Conservation (phyloP, 2,113 vertebrate genomes). For the Apteryx owenii region DNA sequence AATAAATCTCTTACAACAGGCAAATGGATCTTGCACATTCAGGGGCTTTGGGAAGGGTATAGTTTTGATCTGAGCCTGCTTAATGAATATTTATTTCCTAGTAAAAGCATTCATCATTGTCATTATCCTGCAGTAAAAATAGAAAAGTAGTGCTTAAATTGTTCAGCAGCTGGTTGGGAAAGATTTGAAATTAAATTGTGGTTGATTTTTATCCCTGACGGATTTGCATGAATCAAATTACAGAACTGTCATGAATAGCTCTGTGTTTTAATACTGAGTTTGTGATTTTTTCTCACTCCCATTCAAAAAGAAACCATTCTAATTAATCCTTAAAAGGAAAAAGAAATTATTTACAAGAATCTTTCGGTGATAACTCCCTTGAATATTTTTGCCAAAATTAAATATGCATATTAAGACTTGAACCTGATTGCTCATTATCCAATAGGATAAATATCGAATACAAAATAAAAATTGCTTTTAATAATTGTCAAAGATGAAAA, state of each 20-base stretch:
- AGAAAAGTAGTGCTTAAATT: conserved; percentile 72
- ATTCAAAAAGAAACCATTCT: conserved; percentile 35
- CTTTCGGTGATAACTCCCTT: neutral
- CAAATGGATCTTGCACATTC: conserved; percentile 42
- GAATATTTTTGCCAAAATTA: neutral
- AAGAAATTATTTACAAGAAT: neutral
- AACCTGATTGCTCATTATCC: neutral
- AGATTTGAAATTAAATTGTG: conserved; percentile 77
- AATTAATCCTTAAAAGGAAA: conserved; percentile 24
- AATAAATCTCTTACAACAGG: conserved; percentile 62
- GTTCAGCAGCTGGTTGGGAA: conserved; percentile 65
- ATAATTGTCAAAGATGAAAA: neutral
- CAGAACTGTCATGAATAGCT: conserved; percentile 18
- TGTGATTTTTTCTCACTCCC: neutral
- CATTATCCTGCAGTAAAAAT: conserved; percentile 76
- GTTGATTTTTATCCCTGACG: conserved; percentile 73
- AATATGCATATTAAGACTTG: neutral
- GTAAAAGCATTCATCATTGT: conserved; percentile 80
- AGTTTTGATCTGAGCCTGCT: conserved; percentile 67
- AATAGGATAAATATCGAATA: neutral
- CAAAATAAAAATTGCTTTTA: neutral
- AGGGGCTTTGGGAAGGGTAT: conserved; percentile 35
- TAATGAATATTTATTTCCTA: conserved; percentile 80
- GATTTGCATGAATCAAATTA: conserved; percentile 73
- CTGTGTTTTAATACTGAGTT: conserved; percentile 41